Evolutionary conservation across 2,797 vertebrate genomes (phyloP).

Genomic region (Choloepus didactylus): DNA sequence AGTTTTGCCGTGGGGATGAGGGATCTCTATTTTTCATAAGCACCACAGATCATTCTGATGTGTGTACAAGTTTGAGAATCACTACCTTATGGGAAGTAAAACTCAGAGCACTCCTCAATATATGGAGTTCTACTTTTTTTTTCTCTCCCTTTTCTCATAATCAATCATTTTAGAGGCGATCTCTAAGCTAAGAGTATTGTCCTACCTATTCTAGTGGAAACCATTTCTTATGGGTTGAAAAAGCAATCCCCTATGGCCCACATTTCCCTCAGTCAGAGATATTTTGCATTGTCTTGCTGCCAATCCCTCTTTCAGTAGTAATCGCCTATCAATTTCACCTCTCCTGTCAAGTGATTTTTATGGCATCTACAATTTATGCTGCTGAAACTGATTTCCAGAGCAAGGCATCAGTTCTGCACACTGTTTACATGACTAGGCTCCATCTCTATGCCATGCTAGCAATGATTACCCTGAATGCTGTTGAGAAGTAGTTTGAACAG

Average conservation of each 20-base stretch:
- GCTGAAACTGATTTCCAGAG: conserved; percentile 55
- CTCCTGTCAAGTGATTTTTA: conserved; percentile 64
- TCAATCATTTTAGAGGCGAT: conserved; percentile 50
- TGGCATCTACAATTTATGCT: conserved; percentile 64
- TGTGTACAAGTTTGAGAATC: conserved; percentile 28
- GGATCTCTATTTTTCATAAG: neutral
- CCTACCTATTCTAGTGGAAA: conserved; percentile 61
- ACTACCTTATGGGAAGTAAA: neutral
- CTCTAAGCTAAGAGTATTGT: conserved; percentile 29
- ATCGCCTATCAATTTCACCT: conserved; percentile 76
- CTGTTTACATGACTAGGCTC: conserved; percentile 69
- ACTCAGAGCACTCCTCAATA: conserved; percentile 1
- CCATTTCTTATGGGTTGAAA: conserved; percentile 37
- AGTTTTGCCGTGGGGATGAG: neutral
- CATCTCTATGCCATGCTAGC: conserved; percentile 49
- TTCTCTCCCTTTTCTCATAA: neutral
- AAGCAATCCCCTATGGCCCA: neutral
- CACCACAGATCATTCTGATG: neutral
- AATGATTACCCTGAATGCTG: conserved; percentile 68
- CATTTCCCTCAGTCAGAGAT: conserved; percentile 51
- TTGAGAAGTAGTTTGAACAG: conserved; percentile 65
- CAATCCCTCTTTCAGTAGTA: conserved; percentile 74
- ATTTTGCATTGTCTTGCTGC: conserved; percentile 68
- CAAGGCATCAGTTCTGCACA: conserved; percentile 65
- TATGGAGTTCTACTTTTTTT: neutral